Percentiles rank a stretch among this genome's conserved stretches.
Evolutionary conservation across 2,113 vertebrate species (phyloP).

Genomic region (Plectropomus leopardus): DNA sequence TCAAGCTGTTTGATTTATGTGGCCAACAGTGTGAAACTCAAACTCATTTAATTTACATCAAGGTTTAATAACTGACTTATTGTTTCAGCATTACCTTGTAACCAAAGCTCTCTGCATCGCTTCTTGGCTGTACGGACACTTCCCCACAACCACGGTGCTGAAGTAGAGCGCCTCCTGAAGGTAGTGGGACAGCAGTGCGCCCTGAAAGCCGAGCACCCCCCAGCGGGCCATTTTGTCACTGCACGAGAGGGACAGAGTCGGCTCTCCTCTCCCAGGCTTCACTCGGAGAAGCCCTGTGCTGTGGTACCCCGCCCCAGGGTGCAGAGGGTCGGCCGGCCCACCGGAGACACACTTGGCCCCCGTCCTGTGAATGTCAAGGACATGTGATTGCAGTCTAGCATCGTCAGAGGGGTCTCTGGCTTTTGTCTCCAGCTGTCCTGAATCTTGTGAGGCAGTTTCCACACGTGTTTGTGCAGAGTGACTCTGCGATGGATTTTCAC

Average conservation of each 20-base stretch:
- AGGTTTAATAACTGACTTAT: not conserved
- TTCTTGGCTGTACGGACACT: conserved; percentile 89
- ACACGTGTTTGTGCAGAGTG: not conserved
- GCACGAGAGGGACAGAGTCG: conserved; percentile 93
- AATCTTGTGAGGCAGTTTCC: not conserved
- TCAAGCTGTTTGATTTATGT: too few relatives aligned
- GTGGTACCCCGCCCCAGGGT: conserved; percentile 88
- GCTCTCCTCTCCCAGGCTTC: conserved; percentile 94
- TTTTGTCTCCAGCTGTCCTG: not conserved
- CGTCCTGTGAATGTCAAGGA: conserved; percentile 89
- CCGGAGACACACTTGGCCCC: conserved; percentile 94
- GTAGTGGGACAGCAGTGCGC: conserved; percentile 93
- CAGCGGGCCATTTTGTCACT: conserved; percentile 91
- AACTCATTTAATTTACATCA: too few relatives aligned
- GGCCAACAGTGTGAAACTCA: too few relatives aligned
- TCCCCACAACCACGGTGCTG: conserved; percentile 88
- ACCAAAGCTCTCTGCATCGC: conserved; percentile 89
- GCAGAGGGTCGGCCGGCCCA: conserved; percentile 80
- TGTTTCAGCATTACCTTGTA: conserved; percentile 78
- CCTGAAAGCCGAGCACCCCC: conserved; percentile 93
- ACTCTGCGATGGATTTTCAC: conserved; percentile 6
- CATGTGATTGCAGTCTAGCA: not conserved
- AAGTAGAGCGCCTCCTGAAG: conserved; percentile 91
- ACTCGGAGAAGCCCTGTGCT: conserved; percentile 88
- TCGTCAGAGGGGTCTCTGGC: not conserved